Evolutionary conservation across 2,888 invertebrate genomes (phyloP), one percentile per base, ranked within the genome.

Genomic region (Dusona sp.): DNA sequence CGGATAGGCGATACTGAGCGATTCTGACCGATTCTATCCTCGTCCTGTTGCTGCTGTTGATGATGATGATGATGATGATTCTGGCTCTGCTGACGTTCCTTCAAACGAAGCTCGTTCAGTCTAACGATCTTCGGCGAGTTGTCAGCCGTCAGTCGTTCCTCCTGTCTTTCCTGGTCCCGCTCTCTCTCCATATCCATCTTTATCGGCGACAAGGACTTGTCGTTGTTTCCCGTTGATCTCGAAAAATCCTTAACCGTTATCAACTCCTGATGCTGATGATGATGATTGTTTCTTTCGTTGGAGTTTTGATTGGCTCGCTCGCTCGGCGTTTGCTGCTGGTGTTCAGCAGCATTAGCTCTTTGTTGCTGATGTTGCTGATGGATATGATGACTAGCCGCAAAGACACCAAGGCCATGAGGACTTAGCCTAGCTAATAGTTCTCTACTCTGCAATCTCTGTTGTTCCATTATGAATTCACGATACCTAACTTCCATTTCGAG

Each of bases 211-310:
- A 92, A 91, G 25, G 92, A 92, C 85, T 92, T 92, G 82, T 93
- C 93, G 80, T 91, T 89, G 72, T 89, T 90, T 1, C 74, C 78
- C 6, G 91, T 90, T 0, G 91, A 90, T 48, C 93, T 89, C 16
- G 93, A 94, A 79, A 94, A 93, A 70, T 94, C 94, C 86, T 93
- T 93, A 3, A 93, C 92, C 11, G 92, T 92, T 45, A 93, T 90
- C 11, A 92, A 90, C 78, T 92, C 91, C 70, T 92, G 91, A 67
- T 89, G 90, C 64, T 91, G 90, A 84, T 87, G 88, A 79, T 87
- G 87, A 38, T 88, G 86, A 16, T 88, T 78, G 83, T 45, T 85
- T 57, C 82, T 74, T 13, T 87, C 82, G 29, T 84, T 84, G 25
- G 75, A 29, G 29, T 68, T 82, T 75, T 84, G 87, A 67, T 75